Conservation (phyloP, 2,797 vertebrate species). For the Phalanger gymnotis region DNA sequence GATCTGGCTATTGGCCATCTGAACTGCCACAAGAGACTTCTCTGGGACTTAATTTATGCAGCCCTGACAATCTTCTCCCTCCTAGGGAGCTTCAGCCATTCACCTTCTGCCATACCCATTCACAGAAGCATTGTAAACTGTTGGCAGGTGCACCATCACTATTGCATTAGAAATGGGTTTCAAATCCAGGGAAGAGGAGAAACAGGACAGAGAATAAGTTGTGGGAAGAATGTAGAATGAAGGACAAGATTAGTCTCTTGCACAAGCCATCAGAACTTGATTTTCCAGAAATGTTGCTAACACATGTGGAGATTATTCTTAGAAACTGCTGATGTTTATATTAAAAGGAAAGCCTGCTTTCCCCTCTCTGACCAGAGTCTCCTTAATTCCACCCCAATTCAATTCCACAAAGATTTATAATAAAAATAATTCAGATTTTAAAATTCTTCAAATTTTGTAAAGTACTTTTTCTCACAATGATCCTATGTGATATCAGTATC, state of each 20-base stretch:
- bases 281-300: background rate
- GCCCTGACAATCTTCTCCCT: background rate
- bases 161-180: background rate
- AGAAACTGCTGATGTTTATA: background rate
- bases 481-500: background rate
- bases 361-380: background rate
- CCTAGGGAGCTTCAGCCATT: background rate
- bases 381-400: background rate
- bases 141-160: background rate
- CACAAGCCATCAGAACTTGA: background rate
- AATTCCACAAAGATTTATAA: background rate
- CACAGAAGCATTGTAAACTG: background rate
- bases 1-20: background rate
- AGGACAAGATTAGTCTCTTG: background rate
- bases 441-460: background rate
- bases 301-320: background rate
- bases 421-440: background rate
- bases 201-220: background rate
- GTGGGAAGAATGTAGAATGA: background rate
- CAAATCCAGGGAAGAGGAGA: background rate
- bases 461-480: background rate
- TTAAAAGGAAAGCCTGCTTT: background rate
- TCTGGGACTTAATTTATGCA: background rate
- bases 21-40: background rate
- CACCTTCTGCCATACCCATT: background rate